Percentiles rank a stretch among this genome's conserved stretches.
Conservation (phyloP, 2,113 vertebrate species). For the Mohoua ochrocephala region DNA sequence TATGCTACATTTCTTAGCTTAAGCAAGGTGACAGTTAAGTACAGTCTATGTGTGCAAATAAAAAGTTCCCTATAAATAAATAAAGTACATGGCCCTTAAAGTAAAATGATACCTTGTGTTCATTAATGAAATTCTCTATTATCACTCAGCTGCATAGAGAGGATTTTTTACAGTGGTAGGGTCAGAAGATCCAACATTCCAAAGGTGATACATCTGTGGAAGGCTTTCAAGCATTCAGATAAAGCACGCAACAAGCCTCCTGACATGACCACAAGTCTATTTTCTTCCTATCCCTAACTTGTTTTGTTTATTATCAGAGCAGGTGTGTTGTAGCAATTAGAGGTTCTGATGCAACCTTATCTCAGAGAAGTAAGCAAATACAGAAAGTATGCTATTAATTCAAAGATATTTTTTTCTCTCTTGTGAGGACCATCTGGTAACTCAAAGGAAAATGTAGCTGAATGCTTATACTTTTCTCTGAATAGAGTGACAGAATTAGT, state of each 20-base stretch:
- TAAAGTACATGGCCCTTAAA: background rate
- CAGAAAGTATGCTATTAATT: conserved; percentile 46
- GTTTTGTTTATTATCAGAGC: conserved; percentile 78
- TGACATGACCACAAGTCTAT: conserved; percentile 72
- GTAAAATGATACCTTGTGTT: background rate
- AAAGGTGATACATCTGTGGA: conserved; percentile 67
- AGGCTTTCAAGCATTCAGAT: conserved; percentile 53
- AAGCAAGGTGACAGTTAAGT: background rate
- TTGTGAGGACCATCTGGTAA: conserved; percentile 79
- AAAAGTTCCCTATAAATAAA: background rate
- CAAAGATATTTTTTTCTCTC: conserved; percentile 52
- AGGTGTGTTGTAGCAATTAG: conserved; percentile 79
- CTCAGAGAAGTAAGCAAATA: conserved; percentile 76
- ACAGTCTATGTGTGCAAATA: background rate
- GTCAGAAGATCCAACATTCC: conserved; percentile 65
- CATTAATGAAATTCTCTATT: conserved; percentile 46
- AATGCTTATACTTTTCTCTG: conserved; percentile 68
- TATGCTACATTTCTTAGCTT: background rate
- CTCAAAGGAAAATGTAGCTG: conserved; percentile 65
- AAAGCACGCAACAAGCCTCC: conserved; percentile 58
- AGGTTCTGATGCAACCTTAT: conserved; percentile 65
- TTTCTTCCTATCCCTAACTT: conserved; percentile 63
- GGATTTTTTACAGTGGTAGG: background rate
- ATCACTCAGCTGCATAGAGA: conserved; percentile 30
- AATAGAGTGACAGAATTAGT: conserved; percentile 61